Conservation (phyloP, 2,113 vertebrate genomes). For the Eulemur macaco region DNA sequence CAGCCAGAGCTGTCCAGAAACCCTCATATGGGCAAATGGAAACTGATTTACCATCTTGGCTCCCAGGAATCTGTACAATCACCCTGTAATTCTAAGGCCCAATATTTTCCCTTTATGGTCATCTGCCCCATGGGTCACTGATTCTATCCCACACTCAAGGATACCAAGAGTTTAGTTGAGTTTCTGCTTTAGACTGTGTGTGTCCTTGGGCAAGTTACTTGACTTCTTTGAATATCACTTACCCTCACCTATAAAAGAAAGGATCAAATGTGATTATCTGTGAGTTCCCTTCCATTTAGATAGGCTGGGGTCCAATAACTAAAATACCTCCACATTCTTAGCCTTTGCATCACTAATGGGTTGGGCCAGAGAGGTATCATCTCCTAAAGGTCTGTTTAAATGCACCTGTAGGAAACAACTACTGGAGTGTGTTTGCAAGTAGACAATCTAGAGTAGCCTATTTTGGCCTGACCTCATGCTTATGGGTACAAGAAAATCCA, state of each 20-base stretch:
- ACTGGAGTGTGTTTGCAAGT: not conserved
- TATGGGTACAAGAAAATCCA: not conserved
- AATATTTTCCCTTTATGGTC: not conserved
- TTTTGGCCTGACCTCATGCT: not conserved
- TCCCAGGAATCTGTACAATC: not conserved
- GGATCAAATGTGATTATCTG: not conserved
- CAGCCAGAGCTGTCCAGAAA: not conserved
- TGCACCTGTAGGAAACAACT: not conserved
- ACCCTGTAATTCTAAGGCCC: not conserved
- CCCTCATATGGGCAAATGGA: not conserved
- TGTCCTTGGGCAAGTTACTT: not conserved
- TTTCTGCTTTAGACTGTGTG: not conserved
- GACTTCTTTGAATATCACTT: not conserved
- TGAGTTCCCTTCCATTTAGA: not conserved
- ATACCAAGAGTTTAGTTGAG: not conserved
- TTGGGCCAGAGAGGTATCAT: not conserved
- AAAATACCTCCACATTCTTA: not conserved
- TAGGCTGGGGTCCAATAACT: not conserved
- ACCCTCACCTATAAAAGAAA: not conserved
- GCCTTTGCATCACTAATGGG: not conserved
- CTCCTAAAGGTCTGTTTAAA: not conserved
- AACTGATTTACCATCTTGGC: not conserved
- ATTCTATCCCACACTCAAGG: not conserved
- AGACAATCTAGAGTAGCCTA: not conserved
- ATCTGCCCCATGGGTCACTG: not conserved